These are phyloP conservation scores for Caenorhabditis becei DNA, from an alignment of 2,888 invertebrate species.

Conservation along the genomic window DNA sequence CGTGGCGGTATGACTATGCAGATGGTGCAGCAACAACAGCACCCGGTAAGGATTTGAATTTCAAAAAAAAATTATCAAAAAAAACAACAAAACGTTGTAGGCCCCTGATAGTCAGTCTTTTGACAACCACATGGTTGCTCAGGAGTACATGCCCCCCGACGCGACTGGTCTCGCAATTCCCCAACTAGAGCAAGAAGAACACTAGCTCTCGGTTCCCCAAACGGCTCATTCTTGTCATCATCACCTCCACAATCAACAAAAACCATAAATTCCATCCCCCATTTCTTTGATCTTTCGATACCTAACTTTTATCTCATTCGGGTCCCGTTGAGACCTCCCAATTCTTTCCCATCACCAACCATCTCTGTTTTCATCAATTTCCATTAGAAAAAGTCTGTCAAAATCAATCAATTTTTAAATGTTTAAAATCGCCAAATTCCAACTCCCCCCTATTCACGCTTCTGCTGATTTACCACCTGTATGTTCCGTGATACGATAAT, in stretches of 20 bases:
- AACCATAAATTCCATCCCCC: not conserved
- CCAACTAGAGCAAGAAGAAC: slow-evolving; percentile 22
- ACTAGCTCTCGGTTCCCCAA: slow-evolving; percentile 38
- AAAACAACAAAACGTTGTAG: slow-evolving; percentile 10
- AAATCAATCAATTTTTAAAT: slow-evolving; percentile 1
- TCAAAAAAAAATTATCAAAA: slow-evolving; percentile 6
- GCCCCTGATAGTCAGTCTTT: not conserved
- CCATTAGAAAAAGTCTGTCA: not conserved
- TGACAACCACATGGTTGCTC: slow-evolving; percentile 18
- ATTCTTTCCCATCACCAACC: not conserved
- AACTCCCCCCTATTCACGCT: slow-evolving; percentile 10
- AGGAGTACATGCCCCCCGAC: slow-evolving; percentile 1
- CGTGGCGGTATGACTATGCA: slow-evolving; percentile 62
- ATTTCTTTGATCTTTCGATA: not conserved
- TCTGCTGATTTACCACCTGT: slow-evolving; percentile 6
- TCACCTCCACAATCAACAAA: not conserved
- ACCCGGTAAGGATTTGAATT: slow-evolving; percentile 20
- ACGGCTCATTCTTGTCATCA: slow-evolving; percentile 28
- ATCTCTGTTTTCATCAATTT: not conserved
- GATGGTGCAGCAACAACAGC: slow-evolving; percentile 53
- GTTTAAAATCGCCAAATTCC: not conserved
- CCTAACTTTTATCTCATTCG: not conserved
- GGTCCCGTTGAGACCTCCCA: not conserved
- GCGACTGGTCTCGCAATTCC: slow-evolving; percentile 41
- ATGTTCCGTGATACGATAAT: slow-evolving; percentile 13